Evolutionary conservation across 2,888 invertebrate genomes (phyloP).

Genomic region (Leptarthrus brevirostris): DNA sequence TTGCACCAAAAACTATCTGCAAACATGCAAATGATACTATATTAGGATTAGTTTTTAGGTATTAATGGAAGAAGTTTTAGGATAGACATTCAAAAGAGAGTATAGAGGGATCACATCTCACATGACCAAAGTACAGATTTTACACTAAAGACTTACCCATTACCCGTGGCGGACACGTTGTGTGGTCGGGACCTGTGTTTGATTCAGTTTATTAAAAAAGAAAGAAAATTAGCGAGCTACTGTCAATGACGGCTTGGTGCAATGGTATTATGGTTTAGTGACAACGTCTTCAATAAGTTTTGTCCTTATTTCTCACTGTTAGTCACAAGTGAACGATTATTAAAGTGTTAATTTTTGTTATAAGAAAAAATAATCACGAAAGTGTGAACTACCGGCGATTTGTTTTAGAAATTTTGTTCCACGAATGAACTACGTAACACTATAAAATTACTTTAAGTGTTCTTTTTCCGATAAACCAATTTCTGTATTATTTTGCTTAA

Average conservation of each 20-base stretch:
- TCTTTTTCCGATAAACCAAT: not conserved
- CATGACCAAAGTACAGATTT: constrained; percentile 39
- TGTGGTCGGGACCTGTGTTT: constrained; percentile 67
- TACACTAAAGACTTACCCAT: constrained; percentile 63
- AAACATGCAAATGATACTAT: constrained; percentile 28
- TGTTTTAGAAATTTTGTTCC: constrained; percentile 2
- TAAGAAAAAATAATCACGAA: not conserved
- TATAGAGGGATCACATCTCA: not conserved
- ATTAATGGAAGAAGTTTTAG: not conserved
- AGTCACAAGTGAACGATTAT: constrained; percentile 41
- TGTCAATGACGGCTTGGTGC: constrained; percentile 16
- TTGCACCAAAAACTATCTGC: constrained; percentile 1
- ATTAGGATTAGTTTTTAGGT: constrained; percentile 6
- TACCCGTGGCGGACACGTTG: constrained; percentile 67
- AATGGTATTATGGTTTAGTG: constrained; percentile 7
- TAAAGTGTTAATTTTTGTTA: not conserved
- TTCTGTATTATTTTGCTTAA: constrained; percentile 13
- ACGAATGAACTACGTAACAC: not conserved
- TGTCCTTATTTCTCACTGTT: constrained; percentile 15
- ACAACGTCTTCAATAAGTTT: not conserved
- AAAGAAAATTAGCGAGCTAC: constrained; percentile 46
- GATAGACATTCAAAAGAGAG: not conserved
- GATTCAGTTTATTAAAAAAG: constrained; percentile 45
- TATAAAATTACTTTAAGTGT: not conserved
- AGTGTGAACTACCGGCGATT: constrained; percentile 1